Percentiles rank a stretch among this genome's conserved stretches.
phyloP scores from a whole-genome alignment of 2,113 vertebrate genomes.

The Pangasianodon gigas region DNA sequence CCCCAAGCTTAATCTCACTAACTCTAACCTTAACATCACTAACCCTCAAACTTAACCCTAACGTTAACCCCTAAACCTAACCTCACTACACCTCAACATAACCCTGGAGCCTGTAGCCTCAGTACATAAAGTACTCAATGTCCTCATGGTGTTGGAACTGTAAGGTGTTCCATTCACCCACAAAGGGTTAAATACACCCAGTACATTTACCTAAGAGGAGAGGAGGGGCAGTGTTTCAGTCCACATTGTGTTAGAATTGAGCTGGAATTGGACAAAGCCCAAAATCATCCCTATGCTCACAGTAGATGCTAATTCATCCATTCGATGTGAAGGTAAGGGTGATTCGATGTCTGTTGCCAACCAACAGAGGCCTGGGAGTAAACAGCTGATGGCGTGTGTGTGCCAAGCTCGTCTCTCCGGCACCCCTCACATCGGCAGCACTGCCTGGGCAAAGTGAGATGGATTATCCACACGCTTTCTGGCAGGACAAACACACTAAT shows the following conservation, averaged over 20 bases:
- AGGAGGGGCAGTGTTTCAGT: neutral
- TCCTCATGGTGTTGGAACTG: neutral
- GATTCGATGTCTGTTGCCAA: slow-evolving; percentile 25
- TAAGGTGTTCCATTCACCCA: neutral
- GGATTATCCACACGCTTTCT: slow-evolving; percentile 48
- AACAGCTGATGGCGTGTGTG: slow-evolving; percentile 10
- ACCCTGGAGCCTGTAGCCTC: neutral
- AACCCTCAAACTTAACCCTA: neutral
- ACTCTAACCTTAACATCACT: neutral
- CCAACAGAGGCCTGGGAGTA: slow-evolving; percentile 39
- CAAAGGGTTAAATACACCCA: neutral
- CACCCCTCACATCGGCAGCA: slow-evolving; percentile 46
- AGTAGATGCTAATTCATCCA: slow-evolving; percentile 35
- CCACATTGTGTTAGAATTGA: slow-evolving; percentile 17
- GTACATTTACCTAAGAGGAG: neutral
- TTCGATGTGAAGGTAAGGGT: slow-evolving; percentile 26
- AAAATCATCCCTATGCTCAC: slow-evolving; percentile 19
- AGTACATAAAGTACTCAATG: neutral
- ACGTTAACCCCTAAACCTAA: neutral
- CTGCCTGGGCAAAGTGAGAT: slow-evolving; percentile 53
- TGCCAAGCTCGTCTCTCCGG: slow-evolving; percentile 50
- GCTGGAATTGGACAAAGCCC: slow-evolving; percentile 12
- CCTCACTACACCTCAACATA: neutral
- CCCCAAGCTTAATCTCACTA: neutral
- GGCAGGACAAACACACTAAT: slow-evolving; percentile 52